These are phyloP conservation scores for Fukomys damarensis DNA, from an alignment of 2,113 vertebrate species.

Conservation along the genomic window DNA sequence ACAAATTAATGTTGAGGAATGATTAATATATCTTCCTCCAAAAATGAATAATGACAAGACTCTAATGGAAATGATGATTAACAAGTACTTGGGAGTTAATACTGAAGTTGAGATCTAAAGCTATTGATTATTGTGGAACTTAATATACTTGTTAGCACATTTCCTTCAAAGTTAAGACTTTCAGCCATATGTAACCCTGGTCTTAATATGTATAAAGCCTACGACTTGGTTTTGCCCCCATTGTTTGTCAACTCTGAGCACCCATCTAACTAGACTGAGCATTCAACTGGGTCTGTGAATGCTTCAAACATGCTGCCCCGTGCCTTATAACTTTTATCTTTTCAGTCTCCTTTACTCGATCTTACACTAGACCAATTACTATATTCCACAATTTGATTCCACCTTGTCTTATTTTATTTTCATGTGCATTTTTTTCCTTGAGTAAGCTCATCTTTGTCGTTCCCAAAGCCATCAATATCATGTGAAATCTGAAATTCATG, in stretches of 20 bases:
- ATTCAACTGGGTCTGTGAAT: neutral
- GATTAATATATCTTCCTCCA: neutral
- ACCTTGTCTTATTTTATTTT: neutral
- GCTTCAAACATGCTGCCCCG: neutral
- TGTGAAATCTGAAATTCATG: neutral
- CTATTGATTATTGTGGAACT: neutral
- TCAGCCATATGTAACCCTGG: neutral
- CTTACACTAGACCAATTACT: neutral
- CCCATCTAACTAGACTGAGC: neutral
- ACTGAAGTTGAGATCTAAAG: conserved; percentile 22
- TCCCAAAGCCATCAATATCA: neutral
- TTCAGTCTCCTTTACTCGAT: neutral
- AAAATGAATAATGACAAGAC: conserved; percentile 35
- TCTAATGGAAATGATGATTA: neutral
- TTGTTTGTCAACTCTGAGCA: neutral
- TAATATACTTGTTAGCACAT: neutral
- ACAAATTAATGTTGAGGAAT: neutral
- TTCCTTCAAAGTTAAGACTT: conserved; percentile 15
- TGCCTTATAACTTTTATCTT: neutral
- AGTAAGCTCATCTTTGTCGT: neutral
- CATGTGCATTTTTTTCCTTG: neutral
- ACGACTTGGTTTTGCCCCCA: neutral
- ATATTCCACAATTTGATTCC: neutral
- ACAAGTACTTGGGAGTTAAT: neutral
- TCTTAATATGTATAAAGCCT: neutral